Evolutionary conservation across 1,140 invertebrate genomes (phyloP).

Genomic region (Thalassaphorura encarpata): DNA sequence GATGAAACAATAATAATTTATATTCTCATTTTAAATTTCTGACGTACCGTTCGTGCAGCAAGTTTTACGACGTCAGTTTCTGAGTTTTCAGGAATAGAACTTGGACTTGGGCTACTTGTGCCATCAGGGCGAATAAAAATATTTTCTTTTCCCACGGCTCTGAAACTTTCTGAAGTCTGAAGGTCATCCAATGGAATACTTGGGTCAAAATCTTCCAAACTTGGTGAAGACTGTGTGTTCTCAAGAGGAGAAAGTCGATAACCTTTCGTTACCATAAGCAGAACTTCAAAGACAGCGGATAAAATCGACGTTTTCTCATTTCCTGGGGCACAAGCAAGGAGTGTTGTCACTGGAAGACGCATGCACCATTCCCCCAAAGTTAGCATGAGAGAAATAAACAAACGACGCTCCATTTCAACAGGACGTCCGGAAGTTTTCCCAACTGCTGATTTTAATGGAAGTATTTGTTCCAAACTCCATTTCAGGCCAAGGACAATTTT

Average conservation of each 20-base stretch:
- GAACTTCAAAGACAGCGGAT: conserved; percentile 41
- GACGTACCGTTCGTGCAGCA: conserved; percentile 40
- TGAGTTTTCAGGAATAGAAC: no score
- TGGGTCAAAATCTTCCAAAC: conserved; percentile 55
- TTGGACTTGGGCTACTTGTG: conserved; percentile 19
- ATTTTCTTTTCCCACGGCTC: conserved; percentile 27
- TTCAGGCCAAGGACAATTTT: conserved; percentile 45
- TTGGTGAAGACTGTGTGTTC: conserved; percentile 24
- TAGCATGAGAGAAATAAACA: conserved; percentile 73
- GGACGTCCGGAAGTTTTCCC: conserved; percentile 22
- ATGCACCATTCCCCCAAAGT: conserved; percentile 92
- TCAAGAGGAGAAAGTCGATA: conserved; percentile 25
- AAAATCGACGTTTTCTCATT: conserved; percentile 36
- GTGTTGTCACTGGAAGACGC: conserved; percentile 47
- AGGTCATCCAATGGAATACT: conserved; percentile 59
- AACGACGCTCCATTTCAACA: conserved; percentile 52
- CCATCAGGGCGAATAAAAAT: conserved; percentile 29
- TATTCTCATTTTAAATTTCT: neutral
- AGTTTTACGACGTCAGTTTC: conserved; percentile 37
- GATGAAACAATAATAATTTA: conserved; percentile 1
- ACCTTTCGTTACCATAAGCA: conserved; percentile 41
- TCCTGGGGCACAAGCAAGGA: conserved; percentile 37
- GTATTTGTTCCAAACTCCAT: conserved; percentile 46
- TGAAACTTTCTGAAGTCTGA: neutral
- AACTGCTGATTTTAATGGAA: conserved; percentile 40